Evolutionary conservation across 92 coral and sea anemone genomes (phyloP), one percentile per base, ranked within the genome.

Genomic region (Palythoa heliodiscus): DNA sequence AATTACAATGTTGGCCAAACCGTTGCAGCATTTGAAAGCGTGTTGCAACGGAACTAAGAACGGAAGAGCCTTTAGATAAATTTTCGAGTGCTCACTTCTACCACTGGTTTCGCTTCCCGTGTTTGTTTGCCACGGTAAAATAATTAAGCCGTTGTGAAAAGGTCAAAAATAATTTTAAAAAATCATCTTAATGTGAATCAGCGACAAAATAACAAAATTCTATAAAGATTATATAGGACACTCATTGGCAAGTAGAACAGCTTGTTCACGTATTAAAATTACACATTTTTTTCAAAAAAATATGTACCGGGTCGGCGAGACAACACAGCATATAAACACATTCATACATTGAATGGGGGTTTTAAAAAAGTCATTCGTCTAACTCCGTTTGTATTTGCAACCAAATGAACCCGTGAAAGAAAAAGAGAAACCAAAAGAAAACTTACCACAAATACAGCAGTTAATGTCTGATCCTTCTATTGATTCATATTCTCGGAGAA

Each of bases 381-480:
- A 78, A 76, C 13, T 83, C 22, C 71, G 73, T 38, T 72, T 58
- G 22, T 55, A 82, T 83, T 15, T 38, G 48, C 24, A 87, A 25
- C 67, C 69, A 24, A 55, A 54, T n/a, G 1, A 29, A 25, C 50
- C 38, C 64, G 40, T 19, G 20, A 43, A 14, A 64, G n/a, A 54
- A 71, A 38, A 68, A 38, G 11, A 47, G 53, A 58, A 47, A 70
- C 43, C 77, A 35, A 14, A 80, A 50, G 68, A 39, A 67, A 29
- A 78, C 98, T 94, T 52, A 97, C 99, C 99, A 90, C 99, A 97
- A 89, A 97, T 97, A 86, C 95, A 95, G 87, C 99, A 97, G 87
- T 93, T 97, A 16, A 97, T 97, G 37, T 97, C 99, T 85, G 88
- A 91, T 76, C 99, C 99, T 78, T 94, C 99, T 35, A 92, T 68